Evolutionary conservation across 2,888 invertebrate species (phyloP).

Genomic region (Aspidiotus destructor): DNA sequence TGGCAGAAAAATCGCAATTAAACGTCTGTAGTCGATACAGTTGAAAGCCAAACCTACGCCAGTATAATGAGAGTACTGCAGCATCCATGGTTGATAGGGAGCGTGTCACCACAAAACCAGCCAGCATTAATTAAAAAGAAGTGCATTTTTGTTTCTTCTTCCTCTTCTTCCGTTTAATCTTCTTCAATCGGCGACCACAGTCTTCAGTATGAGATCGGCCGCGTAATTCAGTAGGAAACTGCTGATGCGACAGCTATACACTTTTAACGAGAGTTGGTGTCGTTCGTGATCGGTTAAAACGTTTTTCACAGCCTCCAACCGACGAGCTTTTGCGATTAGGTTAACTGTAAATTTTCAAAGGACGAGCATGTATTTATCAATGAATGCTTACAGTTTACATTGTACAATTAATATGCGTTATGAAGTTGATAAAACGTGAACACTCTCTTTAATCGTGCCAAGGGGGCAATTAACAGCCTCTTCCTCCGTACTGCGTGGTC

Average conservation of each 20-base stretch:
- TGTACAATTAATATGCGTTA: too few relatives aligned
- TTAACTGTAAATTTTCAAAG: conserved; percentile 13
- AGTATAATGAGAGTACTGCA: too few relatives aligned
- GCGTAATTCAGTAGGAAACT: conserved; percentile 25
- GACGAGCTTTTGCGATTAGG: conserved; percentile 21
- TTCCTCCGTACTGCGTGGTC: too few relatives aligned
- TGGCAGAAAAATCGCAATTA: too few relatives aligned
- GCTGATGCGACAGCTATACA: conserved; percentile 19
- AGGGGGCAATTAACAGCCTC: background rate
- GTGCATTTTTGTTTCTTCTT: too few relatives aligned
- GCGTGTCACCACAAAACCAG: too few relatives aligned
- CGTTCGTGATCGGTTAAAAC: conserved; percentile 16
- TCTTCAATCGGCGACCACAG: background rate
- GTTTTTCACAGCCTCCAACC: background rate
- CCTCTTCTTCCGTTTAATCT: too few relatives aligned
- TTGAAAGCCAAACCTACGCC: too few relatives aligned
- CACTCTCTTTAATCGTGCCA: background rate
- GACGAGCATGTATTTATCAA: background rate
- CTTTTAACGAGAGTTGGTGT: conserved; percentile 14
- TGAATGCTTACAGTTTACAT: background rate
- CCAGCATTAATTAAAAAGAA: too few relatives aligned
- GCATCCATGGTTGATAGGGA: too few relatives aligned
- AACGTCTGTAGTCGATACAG: too few relatives aligned
- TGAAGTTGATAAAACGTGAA: background rate
- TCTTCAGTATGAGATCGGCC: conserved; percentile 23